phyloP scores from a whole-genome alignment of 2,888 invertebrate species.

The Thecophora atra region DNA sequence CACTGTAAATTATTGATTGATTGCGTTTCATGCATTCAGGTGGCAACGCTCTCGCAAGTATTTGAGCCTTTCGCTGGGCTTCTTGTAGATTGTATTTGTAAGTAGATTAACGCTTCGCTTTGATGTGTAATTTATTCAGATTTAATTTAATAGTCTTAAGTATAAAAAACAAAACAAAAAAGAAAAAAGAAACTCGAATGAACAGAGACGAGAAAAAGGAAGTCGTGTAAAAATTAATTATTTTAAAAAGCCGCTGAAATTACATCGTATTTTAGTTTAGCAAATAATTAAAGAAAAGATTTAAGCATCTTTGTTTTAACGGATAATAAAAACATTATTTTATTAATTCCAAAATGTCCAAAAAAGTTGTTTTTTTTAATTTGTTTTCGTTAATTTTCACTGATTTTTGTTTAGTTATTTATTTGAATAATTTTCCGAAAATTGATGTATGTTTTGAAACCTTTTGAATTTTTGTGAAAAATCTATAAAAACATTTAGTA shows the following conservation, averaged over 20 bases:
- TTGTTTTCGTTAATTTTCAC: too few relatives aligned
- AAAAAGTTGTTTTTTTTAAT: not conserved
- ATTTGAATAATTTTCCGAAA: too few relatives aligned
- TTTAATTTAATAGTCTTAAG: not conserved
- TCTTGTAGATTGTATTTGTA: slow-evolving; percentile 24
- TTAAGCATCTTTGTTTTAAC: not conserved
- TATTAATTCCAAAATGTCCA: slow-evolving; percentile 4
- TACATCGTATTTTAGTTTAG: slow-evolving; percentile 17
- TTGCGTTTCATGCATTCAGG: slow-evolving; percentile 10
- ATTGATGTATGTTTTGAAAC: too few relatives aligned
- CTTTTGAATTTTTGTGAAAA: too few relatives aligned
- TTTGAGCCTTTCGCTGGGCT: slow-evolving; percentile 1
- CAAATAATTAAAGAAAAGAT: slow-evolving; percentile 27
- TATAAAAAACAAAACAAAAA: not conserved
- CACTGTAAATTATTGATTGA: not conserved
- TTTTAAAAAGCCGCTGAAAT: not conserved
- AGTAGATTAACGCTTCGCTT: slow-evolving; percentile 18
- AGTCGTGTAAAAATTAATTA: not conserved
- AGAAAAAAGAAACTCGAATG: not conserved
- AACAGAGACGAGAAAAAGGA: too few relatives aligned
- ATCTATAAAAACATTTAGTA: too few relatives aligned
- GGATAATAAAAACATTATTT: not conserved
- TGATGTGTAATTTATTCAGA: slow-evolving; percentile 18
- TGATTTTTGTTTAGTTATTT: too few relatives aligned
- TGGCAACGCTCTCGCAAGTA: slow-evolving; percentile 34